Conservation (phyloP, 2,113 vertebrate species). For the sheep (Ovis aries) region ARS-UI_Ramb_v3.0 NC_056054.1:2534501-2535000, state of each 20-base stretch:
- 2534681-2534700: accelerated
- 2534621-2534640: not conserved
- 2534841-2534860: not conserved
- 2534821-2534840: not conserved
- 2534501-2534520: accelerated
- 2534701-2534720: not conserved
- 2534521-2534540: not conserved
- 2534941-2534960: not conserved
- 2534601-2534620: not conserved
- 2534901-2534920: not conserved
- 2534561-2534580: accelerated
- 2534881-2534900: not conserved
- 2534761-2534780: not conserved
- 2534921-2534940: not conserved
- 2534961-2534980: not conserved
- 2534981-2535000: accelerated
- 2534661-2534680: accelerated
- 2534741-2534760: accelerated
- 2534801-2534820: not conserved
- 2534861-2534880: not conserved
- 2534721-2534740: not conserved
- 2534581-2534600: accelerated
- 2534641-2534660: accelerated
- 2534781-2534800: not conserved
- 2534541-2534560: accelerated